Evolutionary conservation across 2,797 vertebrate species (phyloP).

Genomic region (Helostoma temminkii): DNA sequence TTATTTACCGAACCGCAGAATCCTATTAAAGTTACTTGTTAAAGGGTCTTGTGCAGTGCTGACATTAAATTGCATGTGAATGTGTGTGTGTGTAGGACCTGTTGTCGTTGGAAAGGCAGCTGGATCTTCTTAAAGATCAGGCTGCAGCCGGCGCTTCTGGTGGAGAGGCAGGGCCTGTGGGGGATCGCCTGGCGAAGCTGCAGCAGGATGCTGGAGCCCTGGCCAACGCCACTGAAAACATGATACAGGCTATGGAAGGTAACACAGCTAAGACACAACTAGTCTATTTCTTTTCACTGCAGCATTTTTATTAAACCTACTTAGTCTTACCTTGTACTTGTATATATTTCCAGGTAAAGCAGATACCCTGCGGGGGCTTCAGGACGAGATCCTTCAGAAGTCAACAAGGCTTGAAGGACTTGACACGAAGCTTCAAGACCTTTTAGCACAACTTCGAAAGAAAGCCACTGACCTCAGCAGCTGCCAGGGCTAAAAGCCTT

Average conservation of each 20-base stretch:
- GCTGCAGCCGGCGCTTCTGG: slow-evolving; percentile 17
- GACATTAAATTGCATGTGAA: not conserved
- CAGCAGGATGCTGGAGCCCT: slow-evolving; percentile 81
- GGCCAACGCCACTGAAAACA: slow-evolving; percentile 82
- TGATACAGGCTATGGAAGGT: slow-evolving; percentile 87
- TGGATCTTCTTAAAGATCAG: slow-evolving; percentile 72
- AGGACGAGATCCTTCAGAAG: slow-evolving; percentile 81
- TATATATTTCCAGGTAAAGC: slow-evolving; percentile 84
- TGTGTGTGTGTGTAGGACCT: slow-evolving; percentile 83
- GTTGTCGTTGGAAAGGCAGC: slow-evolving; percentile 75
- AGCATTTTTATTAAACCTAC: not conserved
- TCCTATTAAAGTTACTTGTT: not conserved
- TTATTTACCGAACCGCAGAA: too few species aligned
- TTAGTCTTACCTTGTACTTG: too few species aligned
- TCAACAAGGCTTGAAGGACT: slow-evolving; percentile 79
- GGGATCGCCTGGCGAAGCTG: slow-evolving; percentile 71
- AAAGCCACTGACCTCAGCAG: slow-evolving; percentile 71
- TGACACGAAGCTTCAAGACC: slow-evolving; percentile 79
- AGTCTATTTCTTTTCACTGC: not conserved
- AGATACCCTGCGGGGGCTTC: slow-evolving; percentile 80
- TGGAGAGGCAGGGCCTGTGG: slow-evolving; percentile 33
- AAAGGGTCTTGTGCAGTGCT: not conserved
- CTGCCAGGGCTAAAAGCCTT: slow-evolving; percentile 75
- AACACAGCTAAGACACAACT: slow-evolving; percentile 32
- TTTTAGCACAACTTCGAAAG: slow-evolving; percentile 81